These are phyloP conservation scores for Cranoglanis bouderius DNA, from an alignment of 2,113 vertebrate genomes.

Conservation along the genomic window DNA sequence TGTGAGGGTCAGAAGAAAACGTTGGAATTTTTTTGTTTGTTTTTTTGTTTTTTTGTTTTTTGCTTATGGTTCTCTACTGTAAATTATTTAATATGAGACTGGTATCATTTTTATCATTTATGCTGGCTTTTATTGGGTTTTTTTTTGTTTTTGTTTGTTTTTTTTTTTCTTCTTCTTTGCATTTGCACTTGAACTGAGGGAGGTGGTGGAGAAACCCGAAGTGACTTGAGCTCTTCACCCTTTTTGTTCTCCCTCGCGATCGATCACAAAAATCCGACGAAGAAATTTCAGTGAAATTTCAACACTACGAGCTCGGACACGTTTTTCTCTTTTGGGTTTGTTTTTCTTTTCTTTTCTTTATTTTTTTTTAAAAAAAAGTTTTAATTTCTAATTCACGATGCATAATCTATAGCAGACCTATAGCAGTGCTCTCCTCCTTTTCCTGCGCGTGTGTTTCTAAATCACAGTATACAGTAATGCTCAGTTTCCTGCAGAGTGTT, in stretches of 20 bases:
- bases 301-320: slow-evolving; percentile 39
- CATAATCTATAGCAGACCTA: background rate
- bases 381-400: background rate
- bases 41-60: background rate
- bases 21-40: too few relatives aligned
- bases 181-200: slow-evolving; percentile 70
- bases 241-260: slow-evolving; percentile 6
- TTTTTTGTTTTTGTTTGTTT: background rate
- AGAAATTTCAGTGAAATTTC: slow-evolving; percentile 28
- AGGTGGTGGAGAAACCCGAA: slow-evolving; percentile 42
- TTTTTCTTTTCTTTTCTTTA: background rate
- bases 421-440: background rate
- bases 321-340: background rate
- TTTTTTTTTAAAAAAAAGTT: background rate
- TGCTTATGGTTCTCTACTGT: slow-evolving; percentile 53
- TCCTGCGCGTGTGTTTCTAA: background rate
- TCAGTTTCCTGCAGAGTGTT: background rate
- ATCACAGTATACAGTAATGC: background rate
- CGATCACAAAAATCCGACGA: background rate
- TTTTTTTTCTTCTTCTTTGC: slow-evolving; percentile 22
- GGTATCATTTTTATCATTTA: slow-evolving; percentile 41
- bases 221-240: background rate
- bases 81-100: slow-evolving; percentile 66
- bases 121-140: slow-evolving; percentile 62
- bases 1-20: slow-evolving; percentile 15